phyloP scores from a whole-genome alignment of 2,797 vertebrate species.

The Merluccius polli region DNA sequence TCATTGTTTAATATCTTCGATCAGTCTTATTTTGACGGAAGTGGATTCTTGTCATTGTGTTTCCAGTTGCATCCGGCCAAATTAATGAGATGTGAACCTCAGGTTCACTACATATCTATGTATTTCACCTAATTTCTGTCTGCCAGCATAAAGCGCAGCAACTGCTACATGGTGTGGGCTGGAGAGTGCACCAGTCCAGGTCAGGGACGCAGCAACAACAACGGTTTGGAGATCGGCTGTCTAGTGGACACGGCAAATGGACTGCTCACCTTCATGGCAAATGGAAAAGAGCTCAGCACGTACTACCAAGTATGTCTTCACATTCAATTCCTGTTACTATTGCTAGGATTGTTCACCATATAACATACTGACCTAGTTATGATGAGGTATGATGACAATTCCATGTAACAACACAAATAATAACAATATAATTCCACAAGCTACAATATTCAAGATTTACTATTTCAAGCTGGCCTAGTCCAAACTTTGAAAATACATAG shows the following conservation, averaged over 20 bases:
- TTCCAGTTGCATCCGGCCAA: neutral
- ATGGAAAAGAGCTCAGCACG: conserved; percentile 92
- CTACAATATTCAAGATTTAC: neutral
- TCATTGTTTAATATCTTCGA: neutral
- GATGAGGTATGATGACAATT: neutral
- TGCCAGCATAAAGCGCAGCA: conserved; percentile 88
- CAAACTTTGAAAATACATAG: neutral
- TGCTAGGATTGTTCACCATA: neutral
- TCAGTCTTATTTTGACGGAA: too few relatives aligned
- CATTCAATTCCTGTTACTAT: neutral
- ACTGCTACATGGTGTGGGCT: conserved; percentile 97
- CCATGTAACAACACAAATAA: too few relatives aligned
- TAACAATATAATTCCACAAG: neutral
- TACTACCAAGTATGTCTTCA: conserved; percentile 82
- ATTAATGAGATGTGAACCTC: neutral
- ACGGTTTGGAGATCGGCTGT: conserved; percentile 88
- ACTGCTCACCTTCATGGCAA: conserved; percentile 91
- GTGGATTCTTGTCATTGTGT: neutral
- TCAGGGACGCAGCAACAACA: conserved; percentile 88
- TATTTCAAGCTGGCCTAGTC: neutral
- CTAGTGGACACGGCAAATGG: conserved; percentile 89
- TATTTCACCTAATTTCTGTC: conserved; percentile 24
- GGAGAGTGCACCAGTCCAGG: conserved; percentile 86
- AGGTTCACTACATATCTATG: neutral
- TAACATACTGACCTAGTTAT: neutral